These are phyloP conservation scores for Lordiphosa stackelbergi DNA, from an alignment of 1,140 invertebrate genomes.

Conservation along the genomic window DNA sequence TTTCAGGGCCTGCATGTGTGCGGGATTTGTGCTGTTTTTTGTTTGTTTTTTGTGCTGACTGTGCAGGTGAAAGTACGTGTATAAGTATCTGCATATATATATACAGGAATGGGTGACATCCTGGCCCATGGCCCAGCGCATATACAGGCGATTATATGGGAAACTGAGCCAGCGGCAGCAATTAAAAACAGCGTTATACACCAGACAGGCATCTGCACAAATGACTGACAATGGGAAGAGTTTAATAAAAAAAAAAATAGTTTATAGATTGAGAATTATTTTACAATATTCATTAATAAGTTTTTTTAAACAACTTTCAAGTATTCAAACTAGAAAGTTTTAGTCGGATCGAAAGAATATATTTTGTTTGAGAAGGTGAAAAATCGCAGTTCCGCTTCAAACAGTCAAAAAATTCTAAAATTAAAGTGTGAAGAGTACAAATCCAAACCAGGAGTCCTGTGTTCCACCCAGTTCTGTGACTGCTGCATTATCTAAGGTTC, in stretches of 20 bases:
- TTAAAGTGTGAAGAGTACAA: too few species aligned
- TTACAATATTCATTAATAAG: too few species aligned
- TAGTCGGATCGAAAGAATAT: too few species aligned
- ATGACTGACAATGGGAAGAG: constrained; percentile 24
- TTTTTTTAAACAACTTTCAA: too few species aligned
- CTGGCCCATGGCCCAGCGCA: constrained; percentile 18
- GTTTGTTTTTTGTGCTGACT: constrained; percentile 30
- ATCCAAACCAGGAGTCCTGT: too few species aligned
- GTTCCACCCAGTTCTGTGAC: too few species aligned
- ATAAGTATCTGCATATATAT: constrained; percentile 7
- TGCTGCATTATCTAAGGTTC: too few species aligned
- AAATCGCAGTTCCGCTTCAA: too few species aligned
- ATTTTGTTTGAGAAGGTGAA: too few species aligned
- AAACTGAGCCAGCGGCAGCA: constrained; percentile 30
- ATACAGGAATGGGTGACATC: constrained; percentile 3
- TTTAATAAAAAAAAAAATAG: neutral
- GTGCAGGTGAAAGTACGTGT: constrained; percentile 48
- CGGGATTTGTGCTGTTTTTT: constrained; percentile 32
- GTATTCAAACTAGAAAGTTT: too few species aligned
- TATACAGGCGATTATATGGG: constrained; percentile 40
- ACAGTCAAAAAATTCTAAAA: too few species aligned
- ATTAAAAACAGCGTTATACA: constrained; percentile 47
- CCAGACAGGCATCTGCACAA: constrained; percentile 18
- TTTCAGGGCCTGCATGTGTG: constrained; percentile 48
- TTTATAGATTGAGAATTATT: neutral